A percentile compares a stretch with the other conserved stretches of the same genome.
Evolutionary conservation across 2,797 vertebrate species (phyloP).

Genomic region (Spinibarbus caldwelli): DNA sequence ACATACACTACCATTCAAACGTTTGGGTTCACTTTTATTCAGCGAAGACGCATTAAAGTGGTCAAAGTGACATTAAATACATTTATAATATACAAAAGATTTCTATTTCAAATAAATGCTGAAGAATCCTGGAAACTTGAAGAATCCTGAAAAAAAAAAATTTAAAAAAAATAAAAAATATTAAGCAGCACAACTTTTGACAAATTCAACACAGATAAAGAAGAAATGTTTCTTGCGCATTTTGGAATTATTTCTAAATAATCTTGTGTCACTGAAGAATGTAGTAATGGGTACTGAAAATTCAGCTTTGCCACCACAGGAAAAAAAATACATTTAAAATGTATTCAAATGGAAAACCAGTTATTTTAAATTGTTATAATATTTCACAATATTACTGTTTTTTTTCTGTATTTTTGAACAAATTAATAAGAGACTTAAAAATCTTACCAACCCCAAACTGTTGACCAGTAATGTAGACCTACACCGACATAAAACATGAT

Average conservation of each 20-base stretch:
- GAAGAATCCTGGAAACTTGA: no score
- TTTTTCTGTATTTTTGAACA: background rate
- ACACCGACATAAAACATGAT: background rate
- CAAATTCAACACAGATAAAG: background rate
- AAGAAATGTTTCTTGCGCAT: background rate
- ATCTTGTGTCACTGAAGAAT: background rate
- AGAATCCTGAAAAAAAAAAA: no score
- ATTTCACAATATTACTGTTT: background rate
- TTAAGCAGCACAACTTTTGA: background rate
- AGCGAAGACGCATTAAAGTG: background rate
- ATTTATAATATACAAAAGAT: no score
- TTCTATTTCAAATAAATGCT: no score
- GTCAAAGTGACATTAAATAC: no score
- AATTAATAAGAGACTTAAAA: background rate
- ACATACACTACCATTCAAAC: constrained; percentile 13
- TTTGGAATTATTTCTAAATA: background rate
- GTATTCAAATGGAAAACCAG: background rate
- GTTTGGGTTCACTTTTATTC: background rate
- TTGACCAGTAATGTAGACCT: background rate
- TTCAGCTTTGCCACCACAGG: background rate
- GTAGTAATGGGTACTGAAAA: background rate
- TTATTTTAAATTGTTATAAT: background rate
- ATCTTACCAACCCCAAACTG: background rate
- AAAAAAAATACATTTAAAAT: background rate
- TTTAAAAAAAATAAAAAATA: background rate